Base-by-base conservation (phyloP, 1,140 invertebrate genomes). In the Goniozus legneri region DNA sequence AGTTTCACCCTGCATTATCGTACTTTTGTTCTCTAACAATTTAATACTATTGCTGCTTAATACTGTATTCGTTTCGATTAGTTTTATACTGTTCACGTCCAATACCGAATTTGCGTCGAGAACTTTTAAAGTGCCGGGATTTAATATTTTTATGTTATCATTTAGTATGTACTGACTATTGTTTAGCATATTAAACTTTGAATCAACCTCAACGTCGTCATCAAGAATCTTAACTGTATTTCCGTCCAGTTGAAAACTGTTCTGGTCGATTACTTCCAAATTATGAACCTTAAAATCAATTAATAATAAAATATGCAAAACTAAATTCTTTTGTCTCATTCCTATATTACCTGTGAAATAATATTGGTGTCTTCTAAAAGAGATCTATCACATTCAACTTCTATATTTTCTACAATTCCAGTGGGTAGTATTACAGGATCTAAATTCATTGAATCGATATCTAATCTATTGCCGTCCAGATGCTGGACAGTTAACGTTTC, bases 391-490 rank as follows among this genome's bases (percentile, higher is more conserved):
- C 51, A 67, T 40, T 64, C 60, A 15, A 60, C 62, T 57, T 59
- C 64, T 13, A 69, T 64, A 44, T 57, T 69, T 34, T 69, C 66
- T 15, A 61, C 59, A 44, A 72, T 67, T 44, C 47, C 56, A 22
- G 51, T 47, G 2, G 64, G 36, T 24, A 73, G 47, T 42, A 73
- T 65, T 13, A 60, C 45, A 35, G 71, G 33, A 35, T 75, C 71
- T 31, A 75, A 54, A 58, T 71, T 71, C 31, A 75, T 64, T 14
- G 55, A 56, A 34, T 63, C 62, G 19, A 74, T 60, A 33, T 73
- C 70, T 47, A 71, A 54, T 52, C 58, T 65, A 45, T 60, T 60
- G 19, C 50, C 56, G 36, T 65, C 56, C 34, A 69, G 61, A 46
- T 60, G 68, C 47, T 71, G 65, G 13, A 67, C 60, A 47, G 65